A percentile compares a stretch with the other conserved stretches of the same genome.
phyloP scores from a whole-genome alignment of 2,113 vertebrate species.

The Tragelaphus scriptus region DNA sequence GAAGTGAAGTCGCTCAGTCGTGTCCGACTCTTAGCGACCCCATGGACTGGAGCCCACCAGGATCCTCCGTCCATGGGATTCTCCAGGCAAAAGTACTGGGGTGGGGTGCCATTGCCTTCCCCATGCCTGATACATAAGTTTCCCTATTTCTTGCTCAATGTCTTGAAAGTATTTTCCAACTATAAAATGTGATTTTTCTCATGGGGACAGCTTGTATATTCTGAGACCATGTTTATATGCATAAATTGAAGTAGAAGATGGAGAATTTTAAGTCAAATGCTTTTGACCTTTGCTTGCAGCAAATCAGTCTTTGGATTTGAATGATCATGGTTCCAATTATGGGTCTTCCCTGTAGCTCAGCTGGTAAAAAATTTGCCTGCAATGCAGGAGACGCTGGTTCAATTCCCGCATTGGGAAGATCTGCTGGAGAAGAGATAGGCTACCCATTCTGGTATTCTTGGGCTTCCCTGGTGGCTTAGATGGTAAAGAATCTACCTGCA shows the following conservation, averaged over 20 bases:
- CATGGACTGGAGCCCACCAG: too few species aligned
- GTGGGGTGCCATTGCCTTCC: too few species aligned
- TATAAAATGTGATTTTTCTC: not conserved
- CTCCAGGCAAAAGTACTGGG: too few species aligned
- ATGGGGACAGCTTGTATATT: not conserved
- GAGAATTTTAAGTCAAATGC: not conserved
- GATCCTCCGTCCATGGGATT: too few species aligned
- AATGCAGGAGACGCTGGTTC: not conserved
- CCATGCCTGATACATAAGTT: not conserved
- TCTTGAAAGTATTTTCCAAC: not conserved
- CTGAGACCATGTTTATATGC: not conserved
- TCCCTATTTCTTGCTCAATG: not conserved
- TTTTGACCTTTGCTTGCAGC: conserved; percentile 2
- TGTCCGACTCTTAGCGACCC: too few species aligned
- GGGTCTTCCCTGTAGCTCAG: not conserved
- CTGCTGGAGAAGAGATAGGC: not conserved
- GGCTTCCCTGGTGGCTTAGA: not conserved
- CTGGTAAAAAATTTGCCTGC: not conserved
- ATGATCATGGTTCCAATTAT: not conserved
- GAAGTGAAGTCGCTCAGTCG: too few species aligned
- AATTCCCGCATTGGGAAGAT: not conserved
- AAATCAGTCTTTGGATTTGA: not conserved
- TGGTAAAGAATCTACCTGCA: not conserved
- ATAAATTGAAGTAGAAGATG: not conserved
- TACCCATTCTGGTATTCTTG: not conserved